Evolutionary conservation across 2,888 invertebrate genomes (phyloP).

Genomic region (Lasioglossum vierecki): DNA sequence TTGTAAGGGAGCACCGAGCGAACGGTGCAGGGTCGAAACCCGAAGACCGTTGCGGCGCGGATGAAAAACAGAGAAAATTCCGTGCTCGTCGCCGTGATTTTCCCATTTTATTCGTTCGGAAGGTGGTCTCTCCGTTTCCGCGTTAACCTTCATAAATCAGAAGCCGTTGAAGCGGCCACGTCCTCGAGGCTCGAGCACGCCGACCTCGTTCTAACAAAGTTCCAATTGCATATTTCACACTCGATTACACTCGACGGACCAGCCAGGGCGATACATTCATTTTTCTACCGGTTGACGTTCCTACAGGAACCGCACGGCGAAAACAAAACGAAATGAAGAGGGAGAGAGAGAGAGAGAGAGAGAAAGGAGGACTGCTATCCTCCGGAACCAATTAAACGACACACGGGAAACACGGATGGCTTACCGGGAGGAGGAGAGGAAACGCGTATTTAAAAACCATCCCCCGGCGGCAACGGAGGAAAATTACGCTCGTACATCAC

Average conservation of each 20-base stretch:
- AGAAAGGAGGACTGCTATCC: not conserved
- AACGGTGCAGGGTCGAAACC: not conserved
- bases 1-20: not conserved
- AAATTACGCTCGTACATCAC: conserved; percentile 46
- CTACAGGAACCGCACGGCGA: conserved; percentile 1
- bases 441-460: conserved; percentile 38
- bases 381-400: conserved; percentile 35
- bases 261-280: conserved; percentile 1
- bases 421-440: not conserved
- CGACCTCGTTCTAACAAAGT: conserved; percentile 7
- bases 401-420: not conserved
- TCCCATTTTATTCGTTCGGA: not conserved
- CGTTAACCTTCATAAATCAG: not conserved
- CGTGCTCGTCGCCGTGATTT: not conserved
- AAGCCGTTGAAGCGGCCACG: not conserved
- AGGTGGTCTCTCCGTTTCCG: not conserved
- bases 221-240: conserved; percentile 13
- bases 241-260: conserved; percentile 8
- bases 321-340: conserved; percentile 1
- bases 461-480: not conserved
- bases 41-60: not conserved
- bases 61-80: not conserved
- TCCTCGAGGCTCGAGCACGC: not conserved
- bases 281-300: conserved; percentile 6
- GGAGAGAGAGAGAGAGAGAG: not conserved